phyloP scores from a whole-genome alignment of 2,113 vertebrate genomes.

The Podiceps cristatus region DNA sequence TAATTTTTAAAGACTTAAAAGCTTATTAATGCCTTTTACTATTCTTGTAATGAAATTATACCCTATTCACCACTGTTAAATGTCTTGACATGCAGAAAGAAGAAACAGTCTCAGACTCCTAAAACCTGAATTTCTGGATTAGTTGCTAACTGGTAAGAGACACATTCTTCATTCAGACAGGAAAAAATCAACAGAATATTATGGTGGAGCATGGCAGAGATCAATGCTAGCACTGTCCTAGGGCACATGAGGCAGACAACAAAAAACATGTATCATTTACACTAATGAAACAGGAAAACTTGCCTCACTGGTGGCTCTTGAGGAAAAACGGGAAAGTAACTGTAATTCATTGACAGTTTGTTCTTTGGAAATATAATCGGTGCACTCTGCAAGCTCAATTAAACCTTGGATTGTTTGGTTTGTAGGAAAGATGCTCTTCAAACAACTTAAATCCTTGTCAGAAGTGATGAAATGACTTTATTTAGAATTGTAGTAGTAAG shows the following conservation, averaged over 20 bases:
- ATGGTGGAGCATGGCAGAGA: background rate
- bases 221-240: background rate
- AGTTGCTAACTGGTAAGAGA: background rate
- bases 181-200: background rate
- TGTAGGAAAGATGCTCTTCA: background rate
- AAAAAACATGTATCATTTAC: background rate
- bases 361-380: background rate
- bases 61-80: background rate
- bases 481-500: background rate
- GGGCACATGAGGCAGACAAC: background rate
- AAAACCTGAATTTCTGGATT: conserved; percentile 26
- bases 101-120: background rate
- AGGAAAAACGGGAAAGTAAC: background rate
- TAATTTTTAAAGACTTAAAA: background rate
- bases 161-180: background rate
- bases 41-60: background rate
- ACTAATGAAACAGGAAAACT: background rate
- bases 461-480: background rate
- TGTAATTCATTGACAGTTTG: background rate
- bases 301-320: background rate
- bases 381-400: background rate
- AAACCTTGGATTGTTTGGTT: background rate
- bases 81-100: background rate
- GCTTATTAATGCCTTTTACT: background rate
- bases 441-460: background rate